phyloP scores from a whole-genome alignment of 1,140 invertebrate genomes.

The Oreohelix idahoensis region DNA sequence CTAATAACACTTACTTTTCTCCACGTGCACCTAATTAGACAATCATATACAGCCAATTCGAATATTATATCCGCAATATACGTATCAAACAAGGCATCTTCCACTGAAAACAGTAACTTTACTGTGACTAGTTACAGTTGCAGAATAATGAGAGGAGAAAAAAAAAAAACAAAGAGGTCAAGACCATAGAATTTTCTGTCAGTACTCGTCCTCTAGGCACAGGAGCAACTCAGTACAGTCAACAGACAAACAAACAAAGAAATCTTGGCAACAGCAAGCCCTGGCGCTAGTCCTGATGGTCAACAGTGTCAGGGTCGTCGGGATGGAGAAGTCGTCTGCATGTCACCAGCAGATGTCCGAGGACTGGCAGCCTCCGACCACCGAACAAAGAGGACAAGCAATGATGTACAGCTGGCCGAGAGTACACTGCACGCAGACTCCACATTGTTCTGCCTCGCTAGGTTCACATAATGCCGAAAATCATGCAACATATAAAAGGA shows the following conservation, averaged over 20 bases:
- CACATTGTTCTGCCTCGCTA: neutral
- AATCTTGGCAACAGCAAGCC: slow-evolving; percentile 13
- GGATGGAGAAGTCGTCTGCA: neutral
- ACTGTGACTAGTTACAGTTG: too few species aligned
- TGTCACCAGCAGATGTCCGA: neutral
- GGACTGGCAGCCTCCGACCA: neutral
- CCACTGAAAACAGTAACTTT: too few species aligned
- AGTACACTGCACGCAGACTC: neutral
- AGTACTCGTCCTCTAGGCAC: neutral
- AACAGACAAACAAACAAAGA: slow-evolving; percentile 10
- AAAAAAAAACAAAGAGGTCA: too few species aligned
- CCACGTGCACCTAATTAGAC: too few species aligned
- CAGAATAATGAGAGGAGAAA: too few species aligned
- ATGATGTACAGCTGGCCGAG: neutral
- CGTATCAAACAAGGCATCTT: too few species aligned
- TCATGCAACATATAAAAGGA: neutral
- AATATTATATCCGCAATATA: too few species aligned
- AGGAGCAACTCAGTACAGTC: neutral
- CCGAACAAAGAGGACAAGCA: slow-evolving; percentile 2
- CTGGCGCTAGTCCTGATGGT: neutral
- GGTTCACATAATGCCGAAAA: neutral
- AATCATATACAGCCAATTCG: too few species aligned
- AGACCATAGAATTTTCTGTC: too few species aligned
- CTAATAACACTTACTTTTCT: too few species aligned
- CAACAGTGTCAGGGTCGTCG: slow-evolving; percentile 9